These are phyloP conservation scores for Periophthalmus magnuspinnatus DNA, from an alignment of 2,797 vertebrate genomes.

Conservation along the genomic window DNA sequence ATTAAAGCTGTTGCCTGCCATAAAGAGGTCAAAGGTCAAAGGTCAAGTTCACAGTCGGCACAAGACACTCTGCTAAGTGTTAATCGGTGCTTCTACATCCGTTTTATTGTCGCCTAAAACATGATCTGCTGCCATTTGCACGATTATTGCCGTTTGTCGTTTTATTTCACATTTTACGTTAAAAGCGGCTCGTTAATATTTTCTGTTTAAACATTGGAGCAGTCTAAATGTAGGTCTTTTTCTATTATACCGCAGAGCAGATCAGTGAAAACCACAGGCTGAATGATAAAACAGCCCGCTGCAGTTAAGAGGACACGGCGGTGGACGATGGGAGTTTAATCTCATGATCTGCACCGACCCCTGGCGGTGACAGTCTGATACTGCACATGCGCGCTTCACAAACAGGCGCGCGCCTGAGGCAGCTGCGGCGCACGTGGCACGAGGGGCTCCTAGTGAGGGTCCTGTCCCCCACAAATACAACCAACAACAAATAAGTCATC, in stretches of 20 bases:
- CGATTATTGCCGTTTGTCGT: background rate
- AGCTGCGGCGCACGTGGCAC: conserved; percentile 53
- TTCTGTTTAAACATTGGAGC: background rate
- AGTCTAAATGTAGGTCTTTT: background rate
- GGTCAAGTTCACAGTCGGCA: conserved; percentile 39
- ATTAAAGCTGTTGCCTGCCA: background rate
- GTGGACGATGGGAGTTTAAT: background rate
- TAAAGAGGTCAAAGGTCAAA: conserved; percentile 52
- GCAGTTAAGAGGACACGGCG: background rate
- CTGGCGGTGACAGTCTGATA: conserved; percentile 55
- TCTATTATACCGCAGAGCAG: background rate
- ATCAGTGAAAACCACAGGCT: background rate
- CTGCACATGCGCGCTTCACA: conserved; percentile 10
- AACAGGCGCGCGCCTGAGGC: background rate
- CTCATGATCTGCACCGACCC: conserved; percentile 42
- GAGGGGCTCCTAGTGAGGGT: conserved; percentile 23
- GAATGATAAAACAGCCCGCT: too few relatives aligned
- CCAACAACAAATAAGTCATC: background rate
- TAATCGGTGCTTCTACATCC: background rate
- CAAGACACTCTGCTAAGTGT: background rate
- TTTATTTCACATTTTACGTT: background rate
- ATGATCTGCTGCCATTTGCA: background rate
- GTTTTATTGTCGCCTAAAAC: background rate
- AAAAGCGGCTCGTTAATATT: background rate
- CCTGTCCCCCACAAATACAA: background rate